phyloP scores from a whole-genome alignment of 1,140 invertebrate species.

The Dysdera silvatica region DNA sequence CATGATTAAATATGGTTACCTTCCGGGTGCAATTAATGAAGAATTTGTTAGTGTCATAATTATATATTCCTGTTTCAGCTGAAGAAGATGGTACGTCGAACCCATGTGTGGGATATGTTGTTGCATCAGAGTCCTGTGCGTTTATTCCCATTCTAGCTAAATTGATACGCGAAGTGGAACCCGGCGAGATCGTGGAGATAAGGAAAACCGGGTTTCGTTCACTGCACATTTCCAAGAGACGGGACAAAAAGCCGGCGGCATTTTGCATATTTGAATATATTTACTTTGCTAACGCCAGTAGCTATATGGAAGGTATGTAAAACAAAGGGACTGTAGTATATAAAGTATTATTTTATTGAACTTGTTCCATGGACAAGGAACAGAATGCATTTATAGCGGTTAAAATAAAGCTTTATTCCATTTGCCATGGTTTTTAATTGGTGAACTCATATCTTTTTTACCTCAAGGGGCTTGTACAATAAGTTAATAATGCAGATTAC shows the following conservation, averaged over 20 bases:
- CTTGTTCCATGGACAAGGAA: too few species aligned
- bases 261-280: slow-evolving; percentile 99
- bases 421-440: too few species aligned
- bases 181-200: slow-evolving; percentile 92
- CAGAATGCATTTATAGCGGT: too few species aligned
- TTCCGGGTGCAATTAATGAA: neutral
- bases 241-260: slow-evolving; percentile 61
- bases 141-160: slow-evolving; percentile 86
- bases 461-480: too few species aligned
- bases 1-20: too few species aligned
- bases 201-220: slow-evolving; percentile 74
- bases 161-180: slow-evolving; percentile 76
- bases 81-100: neutral
- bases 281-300: slow-evolving; percentile 91
- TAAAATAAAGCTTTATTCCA: too few species aligned
- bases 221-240: slow-evolving; percentile 63
- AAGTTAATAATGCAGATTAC: too few species aligned
- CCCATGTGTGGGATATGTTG: slow-evolving; percentile 68
- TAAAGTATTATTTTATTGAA: too few species aligned
- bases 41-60: too few species aligned
- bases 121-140: slow-evolving; percentile 93
- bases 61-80: too few species aligned
- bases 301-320: slow-evolving; percentile 62
- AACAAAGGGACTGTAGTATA: too few species aligned
- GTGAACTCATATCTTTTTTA: too few species aligned